A percentile compares a stretch with the other conserved stretches of the same genome.
Conservation (phyloP, 1,140 invertebrate genomes). For the Rhizoglyphus robini region DNA sequence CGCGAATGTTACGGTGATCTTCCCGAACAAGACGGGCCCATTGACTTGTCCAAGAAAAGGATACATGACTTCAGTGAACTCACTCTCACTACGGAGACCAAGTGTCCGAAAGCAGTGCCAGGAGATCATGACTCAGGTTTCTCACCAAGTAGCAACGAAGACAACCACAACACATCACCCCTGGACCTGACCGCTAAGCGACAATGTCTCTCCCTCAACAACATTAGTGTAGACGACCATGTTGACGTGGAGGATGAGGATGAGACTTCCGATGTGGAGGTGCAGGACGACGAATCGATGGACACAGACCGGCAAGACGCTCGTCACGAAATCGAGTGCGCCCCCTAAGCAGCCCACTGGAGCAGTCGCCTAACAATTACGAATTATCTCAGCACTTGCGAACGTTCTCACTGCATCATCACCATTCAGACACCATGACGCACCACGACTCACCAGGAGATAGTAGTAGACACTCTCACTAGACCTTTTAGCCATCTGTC, state of each 20-base stretch:
- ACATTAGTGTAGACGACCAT: constrained; percentile 1
- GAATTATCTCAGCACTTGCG: no score
- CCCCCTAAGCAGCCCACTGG: no score
- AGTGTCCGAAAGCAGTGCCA: not conserved
- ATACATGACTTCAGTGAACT: not conserved
- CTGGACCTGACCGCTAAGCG: constrained; percentile 19
- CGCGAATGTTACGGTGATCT: constrained; percentile 18
- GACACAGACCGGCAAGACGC: not conserved
- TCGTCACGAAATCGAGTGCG: not conserved
- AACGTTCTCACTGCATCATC: no score
- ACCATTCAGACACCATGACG: no score
- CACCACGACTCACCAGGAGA: no score
- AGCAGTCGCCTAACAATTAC: no score
- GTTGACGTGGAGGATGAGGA: not conserved
- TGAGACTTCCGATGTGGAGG: constrained; percentile 3
- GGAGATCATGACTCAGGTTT: constrained; percentile 23
- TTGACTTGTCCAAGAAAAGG: constrained; percentile 28
- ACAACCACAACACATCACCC: constrained; percentile 20
- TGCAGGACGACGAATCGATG: not conserved
- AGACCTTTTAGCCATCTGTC: no score
- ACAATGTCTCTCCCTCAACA: not conserved
- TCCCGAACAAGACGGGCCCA: constrained; percentile 30
- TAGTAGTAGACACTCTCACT: no score
- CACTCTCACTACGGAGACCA: not conserved
- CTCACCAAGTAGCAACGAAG: constrained; percentile 21